These are phyloP conservation scores for Trogon surrucura DNA, from an alignment of 2,113 vertebrate species.

Conservation along the genomic window DNA sequence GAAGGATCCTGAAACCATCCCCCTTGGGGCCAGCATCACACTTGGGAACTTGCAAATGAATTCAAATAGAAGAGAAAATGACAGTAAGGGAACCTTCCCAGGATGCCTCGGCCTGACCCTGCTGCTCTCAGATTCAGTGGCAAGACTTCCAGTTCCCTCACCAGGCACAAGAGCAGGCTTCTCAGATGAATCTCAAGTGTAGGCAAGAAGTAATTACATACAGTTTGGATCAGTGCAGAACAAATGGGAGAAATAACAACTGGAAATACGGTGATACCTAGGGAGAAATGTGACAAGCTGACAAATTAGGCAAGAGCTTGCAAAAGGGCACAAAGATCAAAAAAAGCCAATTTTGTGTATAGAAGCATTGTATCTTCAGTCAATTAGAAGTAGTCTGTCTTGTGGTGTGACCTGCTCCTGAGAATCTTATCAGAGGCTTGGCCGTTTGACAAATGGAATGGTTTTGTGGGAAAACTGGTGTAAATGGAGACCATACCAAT, in stretches of 20 bases:
- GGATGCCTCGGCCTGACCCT: not conserved
- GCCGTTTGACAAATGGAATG: not conserved
- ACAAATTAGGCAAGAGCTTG: conserved; percentile 5
- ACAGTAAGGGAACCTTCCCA: not conserved
- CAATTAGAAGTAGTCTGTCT: not conserved
- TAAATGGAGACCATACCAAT: not conserved
- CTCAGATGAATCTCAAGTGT: not conserved
- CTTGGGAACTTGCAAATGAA: not conserved
- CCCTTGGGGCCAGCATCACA: not conserved
- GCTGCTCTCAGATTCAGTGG: not conserved
- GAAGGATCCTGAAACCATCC: not conserved
- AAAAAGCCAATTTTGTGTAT: not conserved
- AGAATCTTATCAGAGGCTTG: not conserved
- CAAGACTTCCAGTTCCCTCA: not conserved
- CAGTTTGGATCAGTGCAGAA: not conserved
- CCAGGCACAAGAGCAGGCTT: not conserved
- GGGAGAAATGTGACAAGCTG: conserved; percentile 6
- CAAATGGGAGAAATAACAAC: not conserved
- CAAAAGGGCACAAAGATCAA: not conserved
- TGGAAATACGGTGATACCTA: not conserved
- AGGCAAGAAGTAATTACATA: not conserved
- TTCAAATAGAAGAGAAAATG: not conserved
- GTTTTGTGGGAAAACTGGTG: not conserved
- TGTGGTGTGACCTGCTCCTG: not conserved
- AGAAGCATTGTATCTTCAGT: not conserved